A percentile compares a stretch with the other conserved stretches of the same genome.
These are phyloP conservation scores for Suricata suricatta DNA, from an alignment of 2,113 vertebrate species.

Conservation along the genomic window DNA sequence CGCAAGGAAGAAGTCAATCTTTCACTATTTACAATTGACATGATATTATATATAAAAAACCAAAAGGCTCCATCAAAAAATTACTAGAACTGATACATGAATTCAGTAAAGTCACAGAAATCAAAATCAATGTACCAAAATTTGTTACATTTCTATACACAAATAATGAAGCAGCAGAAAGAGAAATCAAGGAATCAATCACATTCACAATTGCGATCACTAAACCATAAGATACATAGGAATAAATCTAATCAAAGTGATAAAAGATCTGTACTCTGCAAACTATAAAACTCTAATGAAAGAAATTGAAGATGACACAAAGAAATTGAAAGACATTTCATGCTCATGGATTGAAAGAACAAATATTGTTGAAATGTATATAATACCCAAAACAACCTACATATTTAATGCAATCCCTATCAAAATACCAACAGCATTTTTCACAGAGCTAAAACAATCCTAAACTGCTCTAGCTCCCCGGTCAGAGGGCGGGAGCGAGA, in stretches of 20 bases:
- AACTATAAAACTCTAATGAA: not conserved
- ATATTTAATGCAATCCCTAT: not conserved
- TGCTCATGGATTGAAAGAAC: not conserved
- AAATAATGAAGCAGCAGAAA: not conserved
- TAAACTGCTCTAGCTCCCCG: not conserved
- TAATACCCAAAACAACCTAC: not conserved
- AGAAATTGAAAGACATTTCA: not conserved
- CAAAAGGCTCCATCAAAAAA: not conserved
- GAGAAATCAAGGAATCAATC: not conserved
- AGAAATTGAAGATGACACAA: not conserved
- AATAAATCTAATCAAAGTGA: not conserved
- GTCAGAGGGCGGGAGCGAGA: conserved; percentile 79
- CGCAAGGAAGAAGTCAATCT: not conserved
- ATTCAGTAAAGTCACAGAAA: not conserved
- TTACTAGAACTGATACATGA: not conserved
- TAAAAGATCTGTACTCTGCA: not conserved
- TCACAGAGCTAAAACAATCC: not conserved
- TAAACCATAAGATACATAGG: not conserved
- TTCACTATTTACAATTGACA: not conserved
- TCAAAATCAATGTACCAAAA: not conserved
- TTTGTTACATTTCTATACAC: not conserved
- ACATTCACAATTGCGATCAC: not conserved
- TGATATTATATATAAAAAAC: not conserved
- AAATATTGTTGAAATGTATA: not conserved
- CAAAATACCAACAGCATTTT: not conserved